Conservation (phyloP, 2,797 vertebrate genomes). For the Danio jaintianensis region DNA sequence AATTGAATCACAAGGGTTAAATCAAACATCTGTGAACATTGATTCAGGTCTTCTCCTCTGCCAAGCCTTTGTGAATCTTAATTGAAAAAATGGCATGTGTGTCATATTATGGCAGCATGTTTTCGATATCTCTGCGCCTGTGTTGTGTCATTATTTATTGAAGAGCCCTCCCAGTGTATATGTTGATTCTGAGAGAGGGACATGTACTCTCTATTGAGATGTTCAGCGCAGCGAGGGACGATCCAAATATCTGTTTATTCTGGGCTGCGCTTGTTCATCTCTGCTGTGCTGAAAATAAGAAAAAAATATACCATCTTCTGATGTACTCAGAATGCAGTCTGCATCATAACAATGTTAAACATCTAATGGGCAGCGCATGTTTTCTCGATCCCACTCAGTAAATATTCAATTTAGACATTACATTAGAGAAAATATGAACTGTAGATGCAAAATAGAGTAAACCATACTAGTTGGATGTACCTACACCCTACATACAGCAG, state of each 20-base stretch:
- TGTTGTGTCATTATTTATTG: constrained; percentile 71
- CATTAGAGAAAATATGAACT: constrained; percentile 3
- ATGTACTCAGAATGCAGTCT: constrained; percentile 47
- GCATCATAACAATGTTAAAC: constrained; percentile 31
- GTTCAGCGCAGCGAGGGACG: constrained; percentile 38
- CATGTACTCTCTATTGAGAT: constrained; percentile 56
- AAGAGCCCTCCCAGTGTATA: constrained; percentile 61
- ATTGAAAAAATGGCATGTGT: constrained; percentile 72
- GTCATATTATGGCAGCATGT: constrained; percentile 65
- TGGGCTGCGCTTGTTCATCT: constrained; percentile 36
- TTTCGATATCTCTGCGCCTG: constrained; percentile 61
- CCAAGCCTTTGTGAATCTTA: constrained; percentile 70
- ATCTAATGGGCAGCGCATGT: constrained; percentile 22
- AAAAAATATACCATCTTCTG: constrained; percentile 46
- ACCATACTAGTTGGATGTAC: not conserved
- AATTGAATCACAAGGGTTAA: constrained; percentile 20
- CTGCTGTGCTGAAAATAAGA: constrained; percentile 42
- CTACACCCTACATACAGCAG: not conserved
- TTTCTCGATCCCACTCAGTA: constrained; percentile 10
- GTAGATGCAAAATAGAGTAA: not conserved
- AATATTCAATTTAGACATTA: constrained; percentile 47
- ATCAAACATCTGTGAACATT: constrained; percentile 64
- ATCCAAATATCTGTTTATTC: constrained; percentile 48
- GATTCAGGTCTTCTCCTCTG: constrained; percentile 50
- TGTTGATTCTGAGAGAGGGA: constrained; percentile 48